Conservation (phyloP, 2,113 vertebrate species). For the Nyctereutes procyonoides region DNA sequence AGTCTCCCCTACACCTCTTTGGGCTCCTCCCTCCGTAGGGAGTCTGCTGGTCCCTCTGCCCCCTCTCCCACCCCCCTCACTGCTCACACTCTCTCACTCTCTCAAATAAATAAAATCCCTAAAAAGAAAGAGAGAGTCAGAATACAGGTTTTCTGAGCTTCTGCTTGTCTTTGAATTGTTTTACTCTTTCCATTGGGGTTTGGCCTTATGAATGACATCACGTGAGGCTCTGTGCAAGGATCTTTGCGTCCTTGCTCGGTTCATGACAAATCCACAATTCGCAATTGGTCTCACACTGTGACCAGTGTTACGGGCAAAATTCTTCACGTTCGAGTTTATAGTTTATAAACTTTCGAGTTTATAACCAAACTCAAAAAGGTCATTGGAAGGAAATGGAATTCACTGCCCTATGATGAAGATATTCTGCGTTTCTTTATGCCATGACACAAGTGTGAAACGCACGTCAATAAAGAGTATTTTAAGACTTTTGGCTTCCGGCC, state of each 20-base stretch:
- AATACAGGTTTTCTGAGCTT: neutral
- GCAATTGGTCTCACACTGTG: neutral
- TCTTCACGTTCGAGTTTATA: neutral
- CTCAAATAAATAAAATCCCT: neutral
- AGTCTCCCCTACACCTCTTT: neutral
- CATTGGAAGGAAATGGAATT: neutral
- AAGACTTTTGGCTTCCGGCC: neutral
- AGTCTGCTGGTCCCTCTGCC: neutral
- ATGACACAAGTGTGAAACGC: too few species aligned
- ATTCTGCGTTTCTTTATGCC: neutral
- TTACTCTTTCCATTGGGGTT: neutral
- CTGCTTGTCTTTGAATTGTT: neutral
- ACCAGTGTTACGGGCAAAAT: neutral
- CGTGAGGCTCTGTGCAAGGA: fast-evolving
- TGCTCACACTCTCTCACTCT: neutral
- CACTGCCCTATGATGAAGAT: neutral
- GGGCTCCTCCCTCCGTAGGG: neutral
- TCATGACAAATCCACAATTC: neutral
- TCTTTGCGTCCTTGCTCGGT: neutral
- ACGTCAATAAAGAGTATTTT: neutral
- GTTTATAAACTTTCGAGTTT: neutral
- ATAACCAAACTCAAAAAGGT: neutral
- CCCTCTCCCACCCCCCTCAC: neutral
- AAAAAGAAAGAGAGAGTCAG: neutral
- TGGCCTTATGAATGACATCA: neutral